These are phyloP conservation scores for Diogma glabrata DNA, from an alignment of 2,888 invertebrate species.

Conservation along the genomic window DNA sequence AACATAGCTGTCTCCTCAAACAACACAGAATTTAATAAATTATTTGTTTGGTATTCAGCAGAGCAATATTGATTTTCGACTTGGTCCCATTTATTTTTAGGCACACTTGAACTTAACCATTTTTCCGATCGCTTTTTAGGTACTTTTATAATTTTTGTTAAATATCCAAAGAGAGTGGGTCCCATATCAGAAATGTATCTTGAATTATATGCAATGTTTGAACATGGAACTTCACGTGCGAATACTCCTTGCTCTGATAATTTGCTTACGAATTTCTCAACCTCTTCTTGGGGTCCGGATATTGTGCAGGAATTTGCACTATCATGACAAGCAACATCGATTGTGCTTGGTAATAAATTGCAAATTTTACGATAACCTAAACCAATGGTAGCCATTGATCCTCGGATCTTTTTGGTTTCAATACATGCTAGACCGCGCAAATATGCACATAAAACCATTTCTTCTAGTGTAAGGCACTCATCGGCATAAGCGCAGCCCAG, in stretches of 20 bases:
- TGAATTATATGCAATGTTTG: conserved; percentile 85
- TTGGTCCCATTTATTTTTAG: conserved; percentile 56
- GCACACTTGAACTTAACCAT: conserved; percentile 81
- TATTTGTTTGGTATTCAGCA: conserved; percentile 82
- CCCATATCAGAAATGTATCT: conserved; percentile 61
- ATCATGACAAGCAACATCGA: conserved; percentile 83
- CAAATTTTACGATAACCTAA: conserved; percentile 44
- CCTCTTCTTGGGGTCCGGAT: conserved; percentile 66
- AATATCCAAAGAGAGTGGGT: conserved; percentile 49
- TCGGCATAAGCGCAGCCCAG: conserved; percentile 93
- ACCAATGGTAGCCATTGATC: conserved; percentile 85
- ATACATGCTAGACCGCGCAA: conserved; percentile 66
- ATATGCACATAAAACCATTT: conserved; percentile 75
- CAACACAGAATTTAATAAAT: conserved; percentile 49
- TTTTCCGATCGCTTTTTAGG: conserved; percentile 56
- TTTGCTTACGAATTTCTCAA: conserved; percentile 52
- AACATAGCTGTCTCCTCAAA: conserved; percentile 50
- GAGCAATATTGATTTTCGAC: conserved; percentile 50
- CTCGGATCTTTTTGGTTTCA: conserved; percentile 55
- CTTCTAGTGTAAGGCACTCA: conserved; percentile 75
- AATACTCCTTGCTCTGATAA: conserved; percentile 61
- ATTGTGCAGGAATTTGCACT: conserved; percentile 78
- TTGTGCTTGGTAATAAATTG: conserved; percentile 55
- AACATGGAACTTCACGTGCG: conserved; percentile 71
- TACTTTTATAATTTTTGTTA: conserved; percentile 50